phyloP scores from a whole-genome alignment of 2,113 vertebrate species.

The Gavia stellata region DNA sequence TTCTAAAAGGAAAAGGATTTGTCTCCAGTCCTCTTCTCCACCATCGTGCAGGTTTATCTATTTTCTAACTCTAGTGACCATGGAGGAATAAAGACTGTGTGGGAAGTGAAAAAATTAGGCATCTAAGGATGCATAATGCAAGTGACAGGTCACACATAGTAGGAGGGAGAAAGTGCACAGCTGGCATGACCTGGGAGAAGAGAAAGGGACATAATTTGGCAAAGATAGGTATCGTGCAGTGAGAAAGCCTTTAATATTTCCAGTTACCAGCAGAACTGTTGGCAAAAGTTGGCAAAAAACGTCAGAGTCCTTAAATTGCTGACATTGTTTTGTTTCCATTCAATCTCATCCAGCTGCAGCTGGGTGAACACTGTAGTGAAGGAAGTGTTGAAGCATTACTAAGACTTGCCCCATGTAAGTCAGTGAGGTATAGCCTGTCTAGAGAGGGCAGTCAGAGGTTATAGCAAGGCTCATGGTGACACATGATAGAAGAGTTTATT shows the following conservation, averaged over 20 bases:
- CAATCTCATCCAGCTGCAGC: background rate
- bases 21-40: background rate
- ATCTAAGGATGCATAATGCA: background rate
- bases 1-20: background rate
- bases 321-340: background rate
- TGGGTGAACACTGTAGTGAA: background rate
- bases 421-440: background rate
- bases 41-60: background rate
- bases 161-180: background rate
- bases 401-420: background rate
- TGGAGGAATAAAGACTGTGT: background rate
- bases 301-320: background rate
- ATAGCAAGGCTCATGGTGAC: background rate
- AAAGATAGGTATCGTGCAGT: background rate
- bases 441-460: background rate
- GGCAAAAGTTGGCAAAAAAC: background rate
- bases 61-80: background rate
- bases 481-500: background rate
- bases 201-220: background rate
- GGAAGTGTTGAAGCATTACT: background rate
- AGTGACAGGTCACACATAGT: background rate
- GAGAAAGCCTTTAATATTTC: background rate
- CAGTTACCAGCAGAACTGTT: background rate
- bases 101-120: background rate
- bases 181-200: background rate